Evolutionary conservation across 2,113 vertebrate genomes (phyloP).

Genomic region (Gobio gobio): DNA sequence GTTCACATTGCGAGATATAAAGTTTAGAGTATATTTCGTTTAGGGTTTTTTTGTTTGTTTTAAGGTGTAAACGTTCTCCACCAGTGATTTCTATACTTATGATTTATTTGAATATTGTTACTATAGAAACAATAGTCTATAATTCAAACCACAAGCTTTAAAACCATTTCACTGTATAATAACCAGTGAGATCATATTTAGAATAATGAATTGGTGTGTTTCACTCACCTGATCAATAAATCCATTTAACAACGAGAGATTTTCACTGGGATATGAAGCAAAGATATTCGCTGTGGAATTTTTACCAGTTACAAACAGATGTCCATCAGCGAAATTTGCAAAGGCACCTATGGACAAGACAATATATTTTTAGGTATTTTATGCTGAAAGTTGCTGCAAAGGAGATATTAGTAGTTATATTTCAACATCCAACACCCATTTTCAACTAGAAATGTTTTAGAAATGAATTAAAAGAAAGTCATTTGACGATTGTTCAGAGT

Average conservation of each 20-base stretch:
- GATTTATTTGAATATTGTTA: too few species aligned
- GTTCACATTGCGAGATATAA: too few species aligned
- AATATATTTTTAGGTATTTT: neutral
- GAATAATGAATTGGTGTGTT: neutral
- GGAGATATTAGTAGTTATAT: neutral
- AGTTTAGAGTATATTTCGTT: too few species aligned
- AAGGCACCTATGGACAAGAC: conserved; percentile 81
- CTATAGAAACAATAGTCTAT: neutral
- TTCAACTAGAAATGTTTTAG: neutral
- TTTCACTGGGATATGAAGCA: conserved; percentile 87
- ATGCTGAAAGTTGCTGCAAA: neutral
- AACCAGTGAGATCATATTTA: neutral
- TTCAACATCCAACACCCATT: neutral
- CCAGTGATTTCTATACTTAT: neutral
- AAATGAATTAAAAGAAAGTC: neutral
- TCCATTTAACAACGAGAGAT: conserved; percentile 85
- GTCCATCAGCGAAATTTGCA: conserved; percentile 81
- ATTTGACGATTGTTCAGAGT: neutral
- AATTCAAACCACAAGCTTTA: neutral
- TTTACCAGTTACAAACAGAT: conserved; percentile 78
- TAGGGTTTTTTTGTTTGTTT: too few species aligned
- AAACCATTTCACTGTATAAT: neutral
- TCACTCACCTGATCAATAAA: conserved; percentile 89
- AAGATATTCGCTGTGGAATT: conserved; percentile 94
- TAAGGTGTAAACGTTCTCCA: neutral